These are phyloP conservation scores for Siniperca chuatsi DNA, from an alignment of 2,113 vertebrate species.

Conservation along the genomic window DNA sequence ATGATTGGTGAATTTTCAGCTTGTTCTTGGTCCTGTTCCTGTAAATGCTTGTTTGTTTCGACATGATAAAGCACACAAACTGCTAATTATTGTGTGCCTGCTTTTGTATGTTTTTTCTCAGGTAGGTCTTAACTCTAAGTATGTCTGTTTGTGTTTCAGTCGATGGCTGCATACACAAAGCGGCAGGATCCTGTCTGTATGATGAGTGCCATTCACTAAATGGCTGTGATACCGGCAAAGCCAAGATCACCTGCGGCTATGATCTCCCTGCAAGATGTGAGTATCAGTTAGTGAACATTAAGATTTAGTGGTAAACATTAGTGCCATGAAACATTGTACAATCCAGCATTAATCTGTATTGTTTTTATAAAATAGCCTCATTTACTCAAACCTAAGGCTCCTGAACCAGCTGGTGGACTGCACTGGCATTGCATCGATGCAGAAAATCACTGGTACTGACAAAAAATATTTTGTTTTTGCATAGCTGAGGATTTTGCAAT, in stretches of 20 bases:
- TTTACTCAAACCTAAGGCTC: slow-evolving; percentile 28
- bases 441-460: not conserved
- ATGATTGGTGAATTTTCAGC: slow-evolving; percentile 1
- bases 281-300: slow-evolving; percentile 75
- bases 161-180: slow-evolving; percentile 98
- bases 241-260: slow-evolving; percentile 97
- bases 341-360: slow-evolving; percentile 47
- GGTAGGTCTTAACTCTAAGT: slow-evolving; percentile 48
- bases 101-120: slow-evolving; percentile 32
- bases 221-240: slow-evolving; percentile 95
- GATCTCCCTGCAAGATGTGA: slow-evolving; percentile 97
- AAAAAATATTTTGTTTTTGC: not conserved
- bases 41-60: slow-evolving; percentile 53
- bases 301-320: slow-evolving; percentile 45
- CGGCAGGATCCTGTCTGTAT: slow-evolving; percentile 92
- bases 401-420: slow-evolving; percentile 18
- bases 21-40: slow-evolving; percentile 19
- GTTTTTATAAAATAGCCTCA: slow-evolving; percentile 30
- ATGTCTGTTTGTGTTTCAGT: slow-evolving; percentile 84
- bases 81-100: slow-evolving; percentile 38
- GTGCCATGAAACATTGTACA: not conserved
- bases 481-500: not conserved
- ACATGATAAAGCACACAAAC: slow-evolving; percentile 47
- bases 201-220: slow-evolving; percentile 95
- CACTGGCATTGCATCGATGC: not conserved